A percentile compares a stretch with the other conserved stretches of the same genome.
Conservation (phyloP, 2,888 invertebrate species). For the Caenorhabditis sp. region DNA sequence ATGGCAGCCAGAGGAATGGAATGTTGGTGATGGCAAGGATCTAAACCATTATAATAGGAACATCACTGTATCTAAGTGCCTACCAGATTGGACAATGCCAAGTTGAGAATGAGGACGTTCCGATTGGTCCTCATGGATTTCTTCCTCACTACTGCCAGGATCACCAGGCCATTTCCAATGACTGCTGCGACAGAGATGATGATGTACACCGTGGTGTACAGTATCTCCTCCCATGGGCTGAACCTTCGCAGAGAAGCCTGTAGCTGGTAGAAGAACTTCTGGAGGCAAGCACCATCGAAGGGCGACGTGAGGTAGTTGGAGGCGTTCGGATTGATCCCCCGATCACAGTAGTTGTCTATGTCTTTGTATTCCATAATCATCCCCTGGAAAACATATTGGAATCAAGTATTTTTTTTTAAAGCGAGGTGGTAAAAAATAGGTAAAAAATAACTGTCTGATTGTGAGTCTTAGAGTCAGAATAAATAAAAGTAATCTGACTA, state of each 20-base stretch:
- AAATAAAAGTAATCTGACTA: constrained; percentile 31
- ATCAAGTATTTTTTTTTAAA: too few relatives aligned
- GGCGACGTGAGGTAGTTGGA: constrained; percentile 64
- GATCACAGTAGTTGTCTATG: constrained; percentile 77
- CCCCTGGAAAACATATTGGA: constrained; percentile 63
- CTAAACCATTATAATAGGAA: constrained; percentile 83
- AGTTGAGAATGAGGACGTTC: constrained; percentile 94
- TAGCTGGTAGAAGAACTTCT: constrained; percentile 75
- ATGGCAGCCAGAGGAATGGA: constrained; percentile 86
- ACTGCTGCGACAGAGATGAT: constrained; percentile 80
- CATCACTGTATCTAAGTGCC: background rate
- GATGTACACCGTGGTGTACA: constrained; percentile 80
- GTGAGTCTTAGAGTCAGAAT: too few relatives aligned
- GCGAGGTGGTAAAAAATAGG: too few relatives aligned
- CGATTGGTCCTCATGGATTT: constrained; percentile 90
- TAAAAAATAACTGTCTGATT: too few relatives aligned
- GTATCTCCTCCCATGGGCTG: constrained; percentile 76
- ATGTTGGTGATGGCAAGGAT: constrained; percentile 92
- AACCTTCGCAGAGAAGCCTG: constrained; percentile 78
- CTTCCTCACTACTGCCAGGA: constrained; percentile 88
- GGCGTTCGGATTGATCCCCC: constrained; percentile 65
- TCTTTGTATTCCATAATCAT: constrained; percentile 77
- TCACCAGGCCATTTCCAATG: constrained; percentile 81
- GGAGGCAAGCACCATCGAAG: constrained; percentile 74
- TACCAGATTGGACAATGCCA: constrained; percentile 88